Percentiles rank a stretch among this genome's conserved stretches.
Evolutionary conservation across 2,888 invertebrate genomes (phyloP).

Genomic region (Pherbina coryleti): DNA sequence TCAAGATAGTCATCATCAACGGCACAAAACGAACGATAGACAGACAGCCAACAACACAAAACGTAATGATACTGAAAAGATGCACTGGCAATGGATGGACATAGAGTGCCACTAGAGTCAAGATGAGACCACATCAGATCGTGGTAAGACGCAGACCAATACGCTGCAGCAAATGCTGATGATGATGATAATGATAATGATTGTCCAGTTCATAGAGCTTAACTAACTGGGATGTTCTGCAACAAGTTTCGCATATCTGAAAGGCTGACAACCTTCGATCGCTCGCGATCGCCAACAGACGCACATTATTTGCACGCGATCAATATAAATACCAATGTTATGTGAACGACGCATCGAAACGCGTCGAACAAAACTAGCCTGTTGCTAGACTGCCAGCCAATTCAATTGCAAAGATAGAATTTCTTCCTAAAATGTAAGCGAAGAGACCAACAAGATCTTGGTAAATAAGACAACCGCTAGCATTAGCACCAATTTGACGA

Average conservation of each 20-base stretch:
- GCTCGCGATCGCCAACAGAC: slow-evolving; percentile 6
- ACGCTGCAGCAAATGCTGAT: not conserved
- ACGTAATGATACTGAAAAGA: not conserved
- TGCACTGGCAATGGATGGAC: not conserved
- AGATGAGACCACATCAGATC: not conserved
- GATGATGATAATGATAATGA: slow-evolving; percentile 20
- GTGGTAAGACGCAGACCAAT: not conserved
- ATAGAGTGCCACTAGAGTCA: not conserved
- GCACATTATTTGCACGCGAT: slow-evolving; percentile 48
- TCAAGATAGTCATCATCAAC: slow-evolving; percentile 37
- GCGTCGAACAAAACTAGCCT: not conserved
- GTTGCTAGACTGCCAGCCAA: slow-evolving; percentile 30
- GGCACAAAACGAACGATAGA: not conserved
- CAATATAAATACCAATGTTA: slow-evolving; percentile 38
- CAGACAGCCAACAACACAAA: not conserved
- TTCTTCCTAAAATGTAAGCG: slow-evolving; percentile 50
- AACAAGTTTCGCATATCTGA: slow-evolving; percentile 47
- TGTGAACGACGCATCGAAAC: not conserved
- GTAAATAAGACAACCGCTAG: not conserved
- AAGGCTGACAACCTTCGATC: slow-evolving; percentile 62
- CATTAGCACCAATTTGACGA: slow-evolving; percentile 9
- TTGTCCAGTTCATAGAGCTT: slow-evolving; percentile 15
- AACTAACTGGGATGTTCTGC: slow-evolving; percentile 8
- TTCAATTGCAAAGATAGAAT: slow-evolving; percentile 51
- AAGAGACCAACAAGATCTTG: slow-evolving; percentile 25